Percentiles rank a stretch among this genome's conserved stretches.
phyloP scores from a whole-genome alignment of 2,888 invertebrate genomes.

The Leucophora obtusa region DNA sequence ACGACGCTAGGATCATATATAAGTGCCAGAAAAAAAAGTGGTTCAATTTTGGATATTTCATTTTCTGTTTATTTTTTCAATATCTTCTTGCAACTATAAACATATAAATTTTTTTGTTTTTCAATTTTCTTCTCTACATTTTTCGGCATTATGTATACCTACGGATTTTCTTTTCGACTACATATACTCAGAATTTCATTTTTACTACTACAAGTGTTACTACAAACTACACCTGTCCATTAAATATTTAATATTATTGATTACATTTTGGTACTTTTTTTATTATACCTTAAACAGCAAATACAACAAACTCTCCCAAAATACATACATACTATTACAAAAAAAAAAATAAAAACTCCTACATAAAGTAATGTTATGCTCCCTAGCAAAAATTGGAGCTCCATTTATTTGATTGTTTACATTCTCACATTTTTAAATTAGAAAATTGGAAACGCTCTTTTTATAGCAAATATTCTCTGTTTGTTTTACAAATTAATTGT shows the following conservation, averaged over 20 bases:
- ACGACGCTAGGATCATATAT: too few species aligned
- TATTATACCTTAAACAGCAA: slow-evolving; percentile 35
- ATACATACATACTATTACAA: slow-evolving; percentile 12
- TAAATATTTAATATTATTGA: slow-evolving; percentile 78
- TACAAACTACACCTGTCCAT: slow-evolving; percentile 70
- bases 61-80: too few species aligned
- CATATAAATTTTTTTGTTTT: not conserved
- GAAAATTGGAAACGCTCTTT: not conserved
- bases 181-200: slow-evolving; percentile 14
- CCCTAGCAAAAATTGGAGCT: slow-evolving; percentile 33
- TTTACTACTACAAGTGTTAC: slow-evolving; percentile 39
- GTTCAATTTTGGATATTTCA: too few species aligned
- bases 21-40: too few species aligned
- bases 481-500: slow-evolving; percentile 59
- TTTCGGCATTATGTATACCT: not conserved
- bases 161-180: not conserved
- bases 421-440: too few species aligned
- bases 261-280: slow-evolving; percentile 69
- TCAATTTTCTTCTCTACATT: not conserved
- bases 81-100: too few species aligned
- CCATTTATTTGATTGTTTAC: not conserved
- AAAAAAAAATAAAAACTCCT: slow-evolving; percentile 51
- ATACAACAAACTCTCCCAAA: slow-evolving; percentile 52
- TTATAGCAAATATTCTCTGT: slow-evolving; percentile 45
- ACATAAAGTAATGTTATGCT: slow-evolving; percentile 28